phyloP scores from a whole-genome alignment of 2,113 vertebrate genomes.

The Paraplagusia blochii region DNA sequence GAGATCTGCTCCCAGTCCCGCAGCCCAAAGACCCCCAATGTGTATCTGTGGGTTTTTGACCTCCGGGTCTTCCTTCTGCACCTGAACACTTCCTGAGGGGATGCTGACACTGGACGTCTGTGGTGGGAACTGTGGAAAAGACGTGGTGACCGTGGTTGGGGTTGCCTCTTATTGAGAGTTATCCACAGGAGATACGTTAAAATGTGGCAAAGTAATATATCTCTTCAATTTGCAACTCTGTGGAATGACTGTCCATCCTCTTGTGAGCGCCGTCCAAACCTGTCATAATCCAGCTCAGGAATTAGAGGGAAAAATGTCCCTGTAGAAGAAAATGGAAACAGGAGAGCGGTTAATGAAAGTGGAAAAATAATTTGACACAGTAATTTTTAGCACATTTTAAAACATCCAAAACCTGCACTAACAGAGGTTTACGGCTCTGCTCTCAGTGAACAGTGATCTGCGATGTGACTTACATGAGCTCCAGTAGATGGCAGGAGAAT shows the following conservation, averaged over 20 bases:
- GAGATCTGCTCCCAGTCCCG: constrained; percentile 74
- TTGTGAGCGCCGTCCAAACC: constrained; percentile 37
- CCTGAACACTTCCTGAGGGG: constrained; percentile 21
- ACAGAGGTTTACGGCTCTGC: neutral
- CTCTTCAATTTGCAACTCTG: constrained; percentile 35
- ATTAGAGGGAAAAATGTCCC: constrained; percentile 62
- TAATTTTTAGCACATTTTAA: too few relatives aligned
- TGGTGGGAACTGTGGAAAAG: constrained; percentile 36
- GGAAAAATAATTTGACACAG: neutral
- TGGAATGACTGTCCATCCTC: constrained; percentile 30
- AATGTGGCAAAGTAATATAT: constrained; percentile 11
- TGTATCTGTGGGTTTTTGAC: constrained; percentile 23
- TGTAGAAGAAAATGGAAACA: constrained; percentile 55
- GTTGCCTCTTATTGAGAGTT: constrained; percentile 11
- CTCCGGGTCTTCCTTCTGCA: constrained; percentile 30
- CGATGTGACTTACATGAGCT: constrained; percentile 80
- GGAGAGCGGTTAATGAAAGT: neutral
- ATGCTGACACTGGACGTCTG: constrained; percentile 36
- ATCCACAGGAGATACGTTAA: constrained; percentile 5
- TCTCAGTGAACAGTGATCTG: neutral
- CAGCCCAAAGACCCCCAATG: constrained; percentile 74
- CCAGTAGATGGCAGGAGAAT: constrained; percentile 75
- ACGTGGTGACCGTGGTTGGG: neutral
- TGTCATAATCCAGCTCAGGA: constrained; percentile 71
- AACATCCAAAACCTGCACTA: too few relatives aligned